Conservation (phyloP, 2,113 vertebrate species). For the Catharus minimus region DNA sequence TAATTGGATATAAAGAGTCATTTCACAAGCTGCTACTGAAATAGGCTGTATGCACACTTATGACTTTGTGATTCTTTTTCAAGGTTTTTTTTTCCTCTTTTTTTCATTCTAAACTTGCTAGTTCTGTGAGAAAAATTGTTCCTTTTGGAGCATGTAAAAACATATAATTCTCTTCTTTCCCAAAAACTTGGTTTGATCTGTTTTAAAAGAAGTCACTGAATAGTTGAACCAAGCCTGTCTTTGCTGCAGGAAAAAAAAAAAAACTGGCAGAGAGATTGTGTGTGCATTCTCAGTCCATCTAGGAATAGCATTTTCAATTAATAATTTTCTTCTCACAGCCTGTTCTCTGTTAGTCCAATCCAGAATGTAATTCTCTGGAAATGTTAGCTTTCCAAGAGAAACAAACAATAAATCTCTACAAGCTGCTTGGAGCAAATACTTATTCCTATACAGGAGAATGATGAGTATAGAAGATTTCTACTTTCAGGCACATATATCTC, state of each 20-base stretch:
- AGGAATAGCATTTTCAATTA: slow-evolving; percentile 3
- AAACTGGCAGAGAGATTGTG: neutral
- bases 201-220: neutral
- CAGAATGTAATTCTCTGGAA: neutral
- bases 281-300: neutral
- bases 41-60: no score
- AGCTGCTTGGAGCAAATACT: neutral
- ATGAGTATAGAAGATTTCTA: neutral
- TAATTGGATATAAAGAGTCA: neutral
- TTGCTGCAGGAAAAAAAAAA: neutral
- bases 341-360: neutral
- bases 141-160: neutral
- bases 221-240: neutral
- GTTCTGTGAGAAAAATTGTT: neutral
- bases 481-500: neutral
- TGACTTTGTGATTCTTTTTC: neutral
- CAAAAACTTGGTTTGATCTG: neutral
- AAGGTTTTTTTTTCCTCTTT: neutral
- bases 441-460: neutral
- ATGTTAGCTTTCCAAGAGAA: neutral
- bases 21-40: neutral
- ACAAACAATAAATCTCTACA: neutral
- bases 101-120: neutral
- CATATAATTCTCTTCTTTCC: neutral
- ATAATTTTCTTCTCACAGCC: neutral